Conservation (phyloP, 1,140 invertebrate species). For the Anthonomus grandis region DNA sequence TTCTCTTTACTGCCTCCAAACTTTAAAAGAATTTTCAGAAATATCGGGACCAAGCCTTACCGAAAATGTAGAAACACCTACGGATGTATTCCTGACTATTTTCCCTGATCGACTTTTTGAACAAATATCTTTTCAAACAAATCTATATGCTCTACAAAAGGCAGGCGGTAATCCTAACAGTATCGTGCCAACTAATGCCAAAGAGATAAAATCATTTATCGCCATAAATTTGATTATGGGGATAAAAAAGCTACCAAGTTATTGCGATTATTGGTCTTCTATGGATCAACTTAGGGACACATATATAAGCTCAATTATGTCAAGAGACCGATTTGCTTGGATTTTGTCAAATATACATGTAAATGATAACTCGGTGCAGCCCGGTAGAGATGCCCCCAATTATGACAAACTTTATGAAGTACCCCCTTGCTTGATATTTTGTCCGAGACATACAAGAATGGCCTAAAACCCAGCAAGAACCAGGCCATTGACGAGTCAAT, state of each 20-base stretch:
- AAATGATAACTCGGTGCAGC: constrained; percentile 11
- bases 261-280: constrained; percentile 3
- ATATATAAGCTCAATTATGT: constrained; percentile 4
- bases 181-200: not conserved
- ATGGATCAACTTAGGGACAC: not conserved
- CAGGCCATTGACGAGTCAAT: constrained; percentile 43
- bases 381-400: constrained; percentile 24
- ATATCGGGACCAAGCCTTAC: not conserved
- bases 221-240: constrained; percentile 14
- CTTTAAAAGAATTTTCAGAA: not conserved
- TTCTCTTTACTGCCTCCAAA: not conserved
- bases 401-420: constrained; percentile 49
- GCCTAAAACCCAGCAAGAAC: constrained; percentile 10
- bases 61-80: not conserved
- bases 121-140: constrained; percentile 13
- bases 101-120: not conserved
- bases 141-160: constrained; percentile 6
- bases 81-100: not conserved
- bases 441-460: constrained; percentile 29
- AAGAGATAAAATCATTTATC: constrained; percentile 9
- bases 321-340: constrained; percentile 8
- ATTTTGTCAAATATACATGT: constrained; percentile 4
- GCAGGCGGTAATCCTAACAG: not conserved
- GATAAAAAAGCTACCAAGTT: constrained; percentile 8
- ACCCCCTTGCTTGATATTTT: constrained; percentile 39